A percentile compares a stretch with the other conserved stretches of the same genome.
Conservation (phyloP, 2,888 invertebrate species). For the Sisyra terminalis region DNA sequence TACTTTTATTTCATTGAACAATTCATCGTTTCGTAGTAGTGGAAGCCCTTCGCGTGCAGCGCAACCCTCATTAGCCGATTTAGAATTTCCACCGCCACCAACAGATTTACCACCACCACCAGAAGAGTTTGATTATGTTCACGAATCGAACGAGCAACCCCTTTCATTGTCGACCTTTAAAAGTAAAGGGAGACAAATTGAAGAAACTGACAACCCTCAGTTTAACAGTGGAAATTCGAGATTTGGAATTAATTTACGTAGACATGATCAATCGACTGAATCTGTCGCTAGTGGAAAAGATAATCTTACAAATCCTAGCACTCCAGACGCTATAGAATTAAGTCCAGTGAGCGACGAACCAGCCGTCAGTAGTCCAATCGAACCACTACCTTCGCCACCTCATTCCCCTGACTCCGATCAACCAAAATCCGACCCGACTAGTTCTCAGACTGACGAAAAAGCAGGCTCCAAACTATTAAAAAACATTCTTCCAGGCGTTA, state of each 20-base stretch:
- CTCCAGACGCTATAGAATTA: slow-evolving; percentile 25
- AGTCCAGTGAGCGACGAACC: slow-evolving; percentile 28
- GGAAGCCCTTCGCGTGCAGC: slow-evolving; percentile 54
- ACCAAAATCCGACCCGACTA: slow-evolving; percentile 8
- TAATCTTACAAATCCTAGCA: slow-evolving; percentile 26
- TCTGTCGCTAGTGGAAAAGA: slow-evolving; percentile 36
- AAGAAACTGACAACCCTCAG: slow-evolving; percentile 32
- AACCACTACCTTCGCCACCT: slow-evolving; percentile 25
- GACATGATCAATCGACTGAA: slow-evolving; percentile 30
- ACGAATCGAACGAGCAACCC: slow-evolving; percentile 20
- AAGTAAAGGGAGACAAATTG: slow-evolving; percentile 48
- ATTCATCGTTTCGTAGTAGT: slow-evolving; percentile 27
- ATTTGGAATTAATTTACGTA: slow-evolving; percentile 51
- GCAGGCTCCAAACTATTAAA: slow-evolving; percentile 25
- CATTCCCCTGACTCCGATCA: slow-evolving; percentile 8
- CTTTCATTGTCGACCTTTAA: slow-evolving; percentile 23
- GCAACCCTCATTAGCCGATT: slow-evolving; percentile 60
- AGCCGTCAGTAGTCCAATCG: slow-evolving; percentile 30
- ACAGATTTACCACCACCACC: slow-evolving; percentile 65
- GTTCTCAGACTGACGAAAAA: slow-evolving; percentile 22
- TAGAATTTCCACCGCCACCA: slow-evolving; percentile 80
- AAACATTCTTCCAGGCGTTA: slow-evolving; percentile 41
- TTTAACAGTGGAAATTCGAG: slow-evolving; percentile 31
- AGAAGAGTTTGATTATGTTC: slow-evolving; percentile 35
- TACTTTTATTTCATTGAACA: slow-evolving; percentile 26